Evolutionary conservation across 2,888 invertebrate species (phyloP), one percentile per base, ranked within the genome.

Genomic region (Dione juno): DNA sequence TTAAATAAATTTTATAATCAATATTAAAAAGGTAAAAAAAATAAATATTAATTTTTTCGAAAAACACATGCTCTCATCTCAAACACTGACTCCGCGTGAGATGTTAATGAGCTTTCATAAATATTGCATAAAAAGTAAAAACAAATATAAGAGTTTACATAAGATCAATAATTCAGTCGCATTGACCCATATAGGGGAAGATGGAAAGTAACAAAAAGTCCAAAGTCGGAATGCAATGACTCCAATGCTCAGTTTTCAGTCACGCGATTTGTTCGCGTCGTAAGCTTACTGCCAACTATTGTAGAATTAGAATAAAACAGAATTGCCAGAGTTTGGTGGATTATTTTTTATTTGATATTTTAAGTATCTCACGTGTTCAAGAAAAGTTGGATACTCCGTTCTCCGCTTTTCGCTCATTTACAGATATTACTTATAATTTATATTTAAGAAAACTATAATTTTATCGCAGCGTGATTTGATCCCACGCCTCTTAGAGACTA

Each of bases 211-310:
- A 79, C 75, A 71, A 76, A 79, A 79, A 77, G 74, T 79, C 76
- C 78, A 74, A 82, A 75, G 75, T 76, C 74, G 78, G 78, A 88
- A 90, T 93, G 92, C 92, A 93, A 88, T 89, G 92, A 92, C 89
- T 92, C 81, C 87, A 85, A 84, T 81, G 86, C 87, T 87, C 85
- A 79, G 82, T 78, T 82, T 79, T 77, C 76, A 80, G 90, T 89
- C 92, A 93, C 92, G 93, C 93, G 90, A 93, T 83, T 84, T 76
- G 77, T 81, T 78, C 82, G 85, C 87, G 90, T 87, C 88, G 88
- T 85, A 87, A 88, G 90, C 89, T 88, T 84, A 86, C 88, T 84
- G 87, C 84, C 83, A 85, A 83, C 81, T 84, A 82, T 81, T 72
- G 75, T 72, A 71, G 75, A 66, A 65, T 50, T 77, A 76, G 9